phyloP scores from a whole-genome alignment of 2,113 vertebrate species.

The Pteruthius melanotis region DNA sequence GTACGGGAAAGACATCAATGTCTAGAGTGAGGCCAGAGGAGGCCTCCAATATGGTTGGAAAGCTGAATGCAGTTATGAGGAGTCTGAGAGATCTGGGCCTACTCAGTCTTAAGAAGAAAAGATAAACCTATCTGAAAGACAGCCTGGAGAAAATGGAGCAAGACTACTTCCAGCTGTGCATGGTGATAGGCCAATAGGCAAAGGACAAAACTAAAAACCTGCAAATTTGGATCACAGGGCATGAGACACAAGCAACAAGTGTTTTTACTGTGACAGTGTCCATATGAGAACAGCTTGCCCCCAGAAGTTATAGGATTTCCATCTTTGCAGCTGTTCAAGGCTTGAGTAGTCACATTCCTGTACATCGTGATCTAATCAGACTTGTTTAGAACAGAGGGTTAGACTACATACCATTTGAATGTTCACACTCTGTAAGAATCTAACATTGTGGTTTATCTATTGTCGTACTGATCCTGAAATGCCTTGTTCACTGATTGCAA shows the following conservation, averaged over 20 bases:
- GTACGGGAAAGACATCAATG: fast-evolving
- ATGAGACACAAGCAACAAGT: background rate
- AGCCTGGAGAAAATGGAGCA: background rate
- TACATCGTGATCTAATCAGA: background rate
- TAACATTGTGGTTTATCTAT: background rate
- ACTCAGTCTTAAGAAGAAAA: background rate
- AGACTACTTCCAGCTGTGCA: background rate
- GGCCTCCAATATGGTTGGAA: background rate
- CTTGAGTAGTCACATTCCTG: background rate
- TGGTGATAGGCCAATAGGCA: background rate
- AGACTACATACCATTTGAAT: background rate
- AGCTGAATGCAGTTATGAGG: background rate
- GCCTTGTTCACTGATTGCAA: background rate
- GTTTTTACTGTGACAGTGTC: background rate
- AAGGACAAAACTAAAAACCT: background rate
- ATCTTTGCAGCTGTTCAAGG: background rate
- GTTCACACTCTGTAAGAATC: background rate
- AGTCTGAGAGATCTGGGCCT: background rate
- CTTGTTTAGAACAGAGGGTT: background rate
- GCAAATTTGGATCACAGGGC: background rate
- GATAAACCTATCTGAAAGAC: background rate
- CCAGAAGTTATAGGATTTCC: background rate
- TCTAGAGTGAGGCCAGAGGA: background rate
- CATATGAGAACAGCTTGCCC: background rate
- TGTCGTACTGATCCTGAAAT: background rate